Evolutionary conservation across 2,797 vertebrate species (phyloP).

Genomic region (Fistularia commersonii): DNA sequence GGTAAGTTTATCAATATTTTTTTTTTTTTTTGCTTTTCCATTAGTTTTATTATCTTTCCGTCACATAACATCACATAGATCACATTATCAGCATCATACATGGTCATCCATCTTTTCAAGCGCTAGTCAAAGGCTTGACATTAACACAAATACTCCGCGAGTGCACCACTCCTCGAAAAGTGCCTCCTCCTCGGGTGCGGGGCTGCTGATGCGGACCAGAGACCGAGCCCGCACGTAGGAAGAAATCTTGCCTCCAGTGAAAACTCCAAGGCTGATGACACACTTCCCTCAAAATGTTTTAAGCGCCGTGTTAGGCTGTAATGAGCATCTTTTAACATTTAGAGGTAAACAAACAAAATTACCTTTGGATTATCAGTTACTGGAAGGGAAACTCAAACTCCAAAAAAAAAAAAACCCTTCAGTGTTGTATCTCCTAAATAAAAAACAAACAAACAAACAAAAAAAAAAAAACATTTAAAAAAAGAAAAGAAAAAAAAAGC

Average conservation of each 20-base stretch:
- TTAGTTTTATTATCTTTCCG: constrained; percentile 70
- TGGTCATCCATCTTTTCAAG: constrained; percentile 65
- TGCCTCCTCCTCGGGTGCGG: constrained; percentile 52
- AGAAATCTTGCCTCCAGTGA: constrained; percentile 56
- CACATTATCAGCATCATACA: constrained; percentile 72
- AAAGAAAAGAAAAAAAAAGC: constrained; percentile 10
- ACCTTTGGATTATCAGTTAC: constrained; percentile 42
- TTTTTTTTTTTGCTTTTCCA: constrained; percentile 33
- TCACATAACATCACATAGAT: constrained; percentile 72
- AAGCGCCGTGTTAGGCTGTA: constrained; percentile 4
- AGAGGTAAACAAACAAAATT: constrained; percentile 29
- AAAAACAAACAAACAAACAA: constrained; percentile 31
- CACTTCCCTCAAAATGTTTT: constrained; percentile 28
- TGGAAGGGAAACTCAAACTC: constrained; percentile 43
- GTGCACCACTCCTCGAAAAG: constrained; percentile 65
- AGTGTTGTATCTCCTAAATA: constrained; percentile 65
- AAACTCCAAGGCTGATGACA: constrained; percentile 39
- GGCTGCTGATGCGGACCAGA: constrained; percentile 49
- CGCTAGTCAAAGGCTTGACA: constrained; percentile 63
- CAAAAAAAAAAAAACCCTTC: constrained; percentile 63
- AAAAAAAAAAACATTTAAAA: constrained; percentile 27
- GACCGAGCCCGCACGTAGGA: constrained; percentile 44
- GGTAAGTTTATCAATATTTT: constrained; percentile 6
- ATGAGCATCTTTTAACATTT: constrained; percentile 15
- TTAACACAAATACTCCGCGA: constrained; percentile 71